These are phyloP conservation scores for Euphydryas editha DNA, from an alignment of 2,888 invertebrate species.

Conservation along the genomic window DNA sequence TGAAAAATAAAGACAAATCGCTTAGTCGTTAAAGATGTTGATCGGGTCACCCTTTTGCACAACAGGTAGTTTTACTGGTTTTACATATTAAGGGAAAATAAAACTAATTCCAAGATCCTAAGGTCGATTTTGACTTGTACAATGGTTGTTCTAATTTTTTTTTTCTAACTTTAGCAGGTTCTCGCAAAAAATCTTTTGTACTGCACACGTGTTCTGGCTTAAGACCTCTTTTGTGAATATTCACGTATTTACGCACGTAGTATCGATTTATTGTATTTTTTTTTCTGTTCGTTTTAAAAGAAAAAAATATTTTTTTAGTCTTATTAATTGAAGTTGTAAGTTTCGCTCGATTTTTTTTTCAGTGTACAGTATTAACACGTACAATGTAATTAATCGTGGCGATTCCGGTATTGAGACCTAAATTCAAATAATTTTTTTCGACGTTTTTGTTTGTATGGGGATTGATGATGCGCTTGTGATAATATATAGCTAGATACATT, in stretches of 20 bases:
- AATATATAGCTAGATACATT: too few relatives aligned
- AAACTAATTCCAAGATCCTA: neutral
- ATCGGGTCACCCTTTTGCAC: slow-evolving; percentile 39
- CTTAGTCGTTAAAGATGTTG: slow-evolving; percentile 17
- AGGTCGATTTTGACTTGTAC: neutral
- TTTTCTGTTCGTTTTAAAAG: neutral
- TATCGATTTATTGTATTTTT: neutral
- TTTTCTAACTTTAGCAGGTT: slow-evolving; percentile 24
- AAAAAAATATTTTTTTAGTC: neutral
- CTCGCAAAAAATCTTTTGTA: slow-evolving; percentile 26
- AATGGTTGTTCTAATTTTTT: slow-evolving; percentile 15
- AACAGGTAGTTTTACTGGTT: slow-evolving; percentile 39
- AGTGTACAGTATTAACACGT: too few relatives aligned
- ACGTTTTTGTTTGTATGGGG: too few relatives aligned
- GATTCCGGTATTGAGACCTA: too few relatives aligned
- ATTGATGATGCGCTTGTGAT: too few relatives aligned
- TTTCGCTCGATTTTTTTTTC: neutral
- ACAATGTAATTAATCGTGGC: too few relatives aligned
- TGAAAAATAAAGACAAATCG: slow-evolving; percentile 9
- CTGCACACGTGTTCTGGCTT: slow-evolving; percentile 29
- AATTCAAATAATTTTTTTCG: too few relatives aligned
- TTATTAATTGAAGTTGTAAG: neutral
- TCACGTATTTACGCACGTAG: slow-evolving; percentile 17
- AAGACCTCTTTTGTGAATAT: slow-evolving; percentile 26
- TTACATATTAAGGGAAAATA: neutral